Percentiles rank a stretch among this genome's conserved stretches.
Evolutionary conservation across 2,888 invertebrate genomes (phyloP).

Genomic region (Hirudinaria manillensis): DNA sequence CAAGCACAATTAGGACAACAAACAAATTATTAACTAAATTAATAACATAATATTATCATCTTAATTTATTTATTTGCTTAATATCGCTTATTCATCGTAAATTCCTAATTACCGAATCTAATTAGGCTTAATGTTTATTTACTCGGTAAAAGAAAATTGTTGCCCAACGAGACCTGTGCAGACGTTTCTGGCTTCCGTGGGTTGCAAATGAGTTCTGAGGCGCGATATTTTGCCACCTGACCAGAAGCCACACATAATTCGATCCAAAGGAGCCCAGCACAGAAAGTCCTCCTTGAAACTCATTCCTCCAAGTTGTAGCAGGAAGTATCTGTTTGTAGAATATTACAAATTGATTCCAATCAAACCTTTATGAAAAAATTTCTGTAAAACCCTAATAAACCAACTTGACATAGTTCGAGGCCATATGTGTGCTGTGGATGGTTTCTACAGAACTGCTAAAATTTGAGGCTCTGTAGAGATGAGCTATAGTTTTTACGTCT

Average conservation of each 20-base stretch:
- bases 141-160: too few relatives aligned
- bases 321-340: conserved; percentile 11
- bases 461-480: conserved; percentile 25
- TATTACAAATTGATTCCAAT: background rate
- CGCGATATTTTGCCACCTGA: background rate
- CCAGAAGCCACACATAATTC: conserved; percentile 31
- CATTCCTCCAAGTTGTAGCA: conserved; percentile 33
- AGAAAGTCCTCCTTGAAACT: conserved; percentile 27
- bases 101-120: too few relatives aligned
- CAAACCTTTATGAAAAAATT: background rate
- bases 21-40: too few relatives aligned
- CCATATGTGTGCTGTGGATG: conserved; percentile 26
- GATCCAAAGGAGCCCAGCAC: conserved; percentile 33
- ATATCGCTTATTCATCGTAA: too few relatives aligned
- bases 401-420: conserved; percentile 29
- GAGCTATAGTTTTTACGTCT: conserved; percentile 25
- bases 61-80: too few relatives aligned
- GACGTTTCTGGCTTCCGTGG: conserved; percentile 27
- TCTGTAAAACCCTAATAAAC: background rate
- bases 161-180: conserved; percentile 22
- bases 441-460: background rate
- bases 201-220: conserved; percentile 25
- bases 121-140: too few relatives aligned
- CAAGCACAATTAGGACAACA: too few relatives aligned
- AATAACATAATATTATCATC: too few relatives aligned